Evolutionary conservation across 2,888 invertebrate genomes (phyloP).

Genomic region (Celastrina argiolus): DNA sequence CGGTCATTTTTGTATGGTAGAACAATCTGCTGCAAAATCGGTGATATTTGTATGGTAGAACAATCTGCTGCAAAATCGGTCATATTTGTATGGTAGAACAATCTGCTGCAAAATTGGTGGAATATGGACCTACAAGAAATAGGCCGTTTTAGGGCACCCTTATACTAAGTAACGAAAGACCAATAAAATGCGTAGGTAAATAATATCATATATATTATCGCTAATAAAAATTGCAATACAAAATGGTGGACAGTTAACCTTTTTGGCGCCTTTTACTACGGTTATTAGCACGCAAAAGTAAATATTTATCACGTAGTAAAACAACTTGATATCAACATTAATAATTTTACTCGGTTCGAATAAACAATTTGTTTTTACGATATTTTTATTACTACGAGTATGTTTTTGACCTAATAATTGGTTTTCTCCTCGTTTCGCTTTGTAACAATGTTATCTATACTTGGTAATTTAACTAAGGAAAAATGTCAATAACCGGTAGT

Average conservation of each 20-base stretch:
- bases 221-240: conserved; percentile 28
- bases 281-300: conserved; percentile 27
- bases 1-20: too few species aligned
- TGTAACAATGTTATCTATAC: neutral
- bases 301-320: conserved; percentile 25
- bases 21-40: too few species aligned
- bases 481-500: too few species aligned
- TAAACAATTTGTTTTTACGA: conserved; percentile 6
- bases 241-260: conserved; percentile 30
- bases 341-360: neutral
- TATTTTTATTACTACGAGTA: neutral
- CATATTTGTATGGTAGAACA: too few species aligned
- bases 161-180: neutral
- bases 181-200: neutral
- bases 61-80: too few species aligned
- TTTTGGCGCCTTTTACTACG: conserved; percentile 31
- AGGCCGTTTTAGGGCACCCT: too few species aligned
- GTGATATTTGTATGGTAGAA: too few species aligned
- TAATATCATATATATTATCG: neutral
- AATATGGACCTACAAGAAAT: too few species aligned
- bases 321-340: neutral
- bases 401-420: neutral
- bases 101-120: too few species aligned
- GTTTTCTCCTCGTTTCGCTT: neutral
- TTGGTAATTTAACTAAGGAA: too few species aligned